Base-by-base conservation (phyloP, 1,140 invertebrate species). In the Bombus balteatus region DNA sequence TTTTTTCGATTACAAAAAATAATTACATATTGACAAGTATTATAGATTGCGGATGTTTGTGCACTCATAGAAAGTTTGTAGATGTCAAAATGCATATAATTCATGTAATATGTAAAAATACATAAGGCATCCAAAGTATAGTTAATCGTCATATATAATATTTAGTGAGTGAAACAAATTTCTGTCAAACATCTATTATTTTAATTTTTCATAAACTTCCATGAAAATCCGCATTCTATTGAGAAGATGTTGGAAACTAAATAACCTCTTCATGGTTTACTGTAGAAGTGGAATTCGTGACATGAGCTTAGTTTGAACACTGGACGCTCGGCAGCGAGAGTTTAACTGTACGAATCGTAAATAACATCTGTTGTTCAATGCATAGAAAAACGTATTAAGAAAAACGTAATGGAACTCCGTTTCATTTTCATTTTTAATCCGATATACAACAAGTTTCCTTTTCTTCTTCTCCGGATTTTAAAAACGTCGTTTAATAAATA, bases 291-390 rank as follows among this genome's bases (percentile, higher is more conserved):
- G 13, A 13, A 25, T 37, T 28, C 4, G 2, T 25, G 28, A 47
- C 6, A 15, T 34, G 43, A 39, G 5, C 32, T 25, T 37, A 65
- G 5, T 32, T 76, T 57, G 37, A 41, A 22, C 47, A 53, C 47
- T 53, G 6, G 1, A 22, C 28, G 57, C 28, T 39, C 3, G 37
- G 28, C 41, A n/a, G 37, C 37, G 37, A 41, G 28, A n/a, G 18
- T 65, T 65, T n/a, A 37, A 81, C 32, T 70, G 43, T 25, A 18
- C 28, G 28, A 76, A 28, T 6, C 2, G 37, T 37, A 72, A 82
- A 65, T 28, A 82, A 65, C 71, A 47, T 57, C 41, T 82, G 71
- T 82, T 74, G 47, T 53, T 43, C 37, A 25, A 76, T 5, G 41
- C 57, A 15, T 72, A 53, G 47, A 22, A 53, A 53, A 53, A 53